These are phyloP conservation scores for Manis javanica DNA, from an alignment of 2,797 vertebrate species.

Conservation along the genomic window DNA sequence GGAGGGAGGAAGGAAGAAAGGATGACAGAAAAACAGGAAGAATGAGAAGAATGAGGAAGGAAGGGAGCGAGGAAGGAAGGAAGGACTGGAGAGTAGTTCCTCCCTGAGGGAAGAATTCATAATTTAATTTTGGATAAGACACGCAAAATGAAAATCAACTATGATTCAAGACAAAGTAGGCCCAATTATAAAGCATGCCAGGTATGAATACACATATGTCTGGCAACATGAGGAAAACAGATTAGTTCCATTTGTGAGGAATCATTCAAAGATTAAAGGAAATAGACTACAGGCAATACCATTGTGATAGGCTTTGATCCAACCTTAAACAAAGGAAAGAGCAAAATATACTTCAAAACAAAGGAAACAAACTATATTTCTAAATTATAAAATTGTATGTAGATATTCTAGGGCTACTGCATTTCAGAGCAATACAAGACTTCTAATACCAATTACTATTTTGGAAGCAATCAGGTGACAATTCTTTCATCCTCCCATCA, in stretches of 20 bases:
- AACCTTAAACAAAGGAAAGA: not conserved
- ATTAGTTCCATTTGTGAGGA: constrained; percentile 15
- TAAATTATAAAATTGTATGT: not conserved
- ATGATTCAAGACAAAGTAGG: not conserved
- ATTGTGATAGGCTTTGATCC: not conserved
- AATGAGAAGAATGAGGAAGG: too few species aligned
- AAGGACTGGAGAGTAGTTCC: not conserved
- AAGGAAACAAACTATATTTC: not conserved
- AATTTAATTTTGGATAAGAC: not conserved
- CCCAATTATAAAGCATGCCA: not conserved
- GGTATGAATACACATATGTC: not conserved
- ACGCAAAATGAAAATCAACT: not conserved
- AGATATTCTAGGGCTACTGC: not conserved
- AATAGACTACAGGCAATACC: not conserved
- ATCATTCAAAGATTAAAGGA: not conserved
- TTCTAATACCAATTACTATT: not conserved
- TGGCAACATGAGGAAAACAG: not conserved
- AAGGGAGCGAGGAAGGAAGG: not conserved
- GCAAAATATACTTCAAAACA: not conserved
- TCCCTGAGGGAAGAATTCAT: not conserved
- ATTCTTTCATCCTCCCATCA: not conserved
- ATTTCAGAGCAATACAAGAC: not conserved
- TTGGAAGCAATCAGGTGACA: not conserved
- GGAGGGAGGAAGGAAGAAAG: not conserved
- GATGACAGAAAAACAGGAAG: not conserved